Evolutionary conservation across 1,140 invertebrate species (phyloP), one percentile per base, ranked within the genome.

Genomic region (Zaprionus capensis): DNA sequence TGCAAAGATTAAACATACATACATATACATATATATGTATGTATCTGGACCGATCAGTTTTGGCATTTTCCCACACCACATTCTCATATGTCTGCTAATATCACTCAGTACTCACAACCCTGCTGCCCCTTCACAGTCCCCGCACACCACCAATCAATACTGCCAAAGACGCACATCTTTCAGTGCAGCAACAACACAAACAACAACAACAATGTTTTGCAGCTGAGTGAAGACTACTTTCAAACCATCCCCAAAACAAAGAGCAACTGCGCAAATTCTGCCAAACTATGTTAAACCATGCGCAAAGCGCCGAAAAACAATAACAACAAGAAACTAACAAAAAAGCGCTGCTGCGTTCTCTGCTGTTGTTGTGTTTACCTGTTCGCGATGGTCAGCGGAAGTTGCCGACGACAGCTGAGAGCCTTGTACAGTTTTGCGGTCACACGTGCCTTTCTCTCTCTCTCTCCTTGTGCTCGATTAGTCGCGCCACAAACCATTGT

Each of bases 251-350:
- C 66, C 28, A 22, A n/a, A 57, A 46, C 31, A 36, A 24, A 51
- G 49, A 57, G 55, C 61, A 82, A 87, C 83, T 86, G 80, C 83
- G 83, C 80, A 86, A 86, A 86, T 86, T 76, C 68, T 71, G 71
- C 44, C 46, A 70, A 72, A 15, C 38, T n/a, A 41, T 5, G 15
- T 22, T 31, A 11, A 26, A 77, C 55, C 78, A 44, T 84, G 82
- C 82, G 82, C 82, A 82, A 72, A 85, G 72, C 61, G 74, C 75
- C 79, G 44, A 69, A 73, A 22, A 31, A 28, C 67, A 74, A 75
- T 11, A 85, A 78, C 53, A 70, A 62, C 22, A 74, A 78, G 15
- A 46, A 14, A 28, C 31, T 62, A 67, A 59, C 31, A 61, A 15
- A 63, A 24, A 9, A 77, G 26, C 12, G n/a, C 20, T 69, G 44